phyloP scores from a whole-genome alignment of 2,888 invertebrate species.

The Eupithecia centaureata region DNA sequence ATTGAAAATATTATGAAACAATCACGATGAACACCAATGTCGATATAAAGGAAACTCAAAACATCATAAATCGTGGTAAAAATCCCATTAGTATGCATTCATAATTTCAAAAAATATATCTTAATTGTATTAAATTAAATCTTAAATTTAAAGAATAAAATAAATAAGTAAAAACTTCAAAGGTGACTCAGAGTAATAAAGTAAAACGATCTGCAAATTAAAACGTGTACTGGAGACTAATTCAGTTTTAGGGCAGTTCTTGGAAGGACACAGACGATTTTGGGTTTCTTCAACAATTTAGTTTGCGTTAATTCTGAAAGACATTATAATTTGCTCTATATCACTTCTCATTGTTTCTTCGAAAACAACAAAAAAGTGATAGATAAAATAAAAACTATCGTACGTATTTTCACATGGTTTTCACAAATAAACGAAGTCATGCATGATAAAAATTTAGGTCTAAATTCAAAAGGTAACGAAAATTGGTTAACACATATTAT shows the following conservation, averaged over 20 bases:
- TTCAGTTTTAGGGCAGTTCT: slow-evolving; percentile 14
- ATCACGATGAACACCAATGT: neutral
- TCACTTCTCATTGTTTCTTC: neutral
- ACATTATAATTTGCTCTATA: neutral
- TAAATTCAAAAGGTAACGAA: too few relatives aligned
- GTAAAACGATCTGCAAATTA: slow-evolving; percentile 17
- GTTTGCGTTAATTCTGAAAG: neutral
- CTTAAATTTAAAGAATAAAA: neutral
- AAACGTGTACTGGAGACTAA: slow-evolving; percentile 11
- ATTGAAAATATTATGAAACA: neutral
- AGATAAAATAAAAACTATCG: too few relatives aligned
- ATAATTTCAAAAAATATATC: neutral
- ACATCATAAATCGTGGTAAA: neutral
- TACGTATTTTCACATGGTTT: too few relatives aligned
- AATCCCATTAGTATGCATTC: neutral
- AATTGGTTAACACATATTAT: too few relatives aligned
- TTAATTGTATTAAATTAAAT: neutral
- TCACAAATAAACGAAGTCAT: too few relatives aligned
- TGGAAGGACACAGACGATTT: slow-evolving; percentile 6
- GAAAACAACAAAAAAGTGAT: neutral
- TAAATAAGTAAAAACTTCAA: slow-evolving; percentile 5
- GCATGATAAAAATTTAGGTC: too few relatives aligned
- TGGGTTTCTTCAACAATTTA: neutral
- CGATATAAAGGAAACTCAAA: neutral
- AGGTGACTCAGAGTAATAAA: slow-evolving; percentile 19